phyloP scores from a whole-genome alignment of 2,797 vertebrate species.

The Pteropus rufus region DNA sequence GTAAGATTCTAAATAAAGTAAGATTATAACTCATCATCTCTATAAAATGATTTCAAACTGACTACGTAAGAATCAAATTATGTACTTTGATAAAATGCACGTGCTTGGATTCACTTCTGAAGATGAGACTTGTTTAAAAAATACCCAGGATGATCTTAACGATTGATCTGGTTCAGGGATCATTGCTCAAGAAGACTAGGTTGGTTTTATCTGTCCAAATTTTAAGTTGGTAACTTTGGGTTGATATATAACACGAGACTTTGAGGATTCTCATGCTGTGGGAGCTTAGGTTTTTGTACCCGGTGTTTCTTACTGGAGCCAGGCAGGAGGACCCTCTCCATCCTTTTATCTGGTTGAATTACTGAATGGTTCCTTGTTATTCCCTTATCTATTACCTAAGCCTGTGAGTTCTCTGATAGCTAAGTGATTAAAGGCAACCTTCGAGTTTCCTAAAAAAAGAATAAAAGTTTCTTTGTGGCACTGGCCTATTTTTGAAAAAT shows the following conservation, averaged over 20 bases:
- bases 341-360: background rate
- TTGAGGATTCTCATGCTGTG: background rate
- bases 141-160: background rate
- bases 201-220: background rate
- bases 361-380: background rate
- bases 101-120: background rate
- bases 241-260: background rate
- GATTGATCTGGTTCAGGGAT: background rate
- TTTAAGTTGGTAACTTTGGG: background rate
- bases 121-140: background rate
- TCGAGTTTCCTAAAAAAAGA: background rate
- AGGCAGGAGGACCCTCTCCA: background rate
- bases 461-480: background rate
- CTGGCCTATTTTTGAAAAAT: slow-evolving; percentile 17
- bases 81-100: background rate
- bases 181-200: background rate
- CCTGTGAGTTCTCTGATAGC: background rate
- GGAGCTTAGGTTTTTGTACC: background rate
- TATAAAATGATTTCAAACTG: background rate
- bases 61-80: background rate
- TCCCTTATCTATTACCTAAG: background rate
- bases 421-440: slow-evolving; percentile 42
- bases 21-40: background rate
- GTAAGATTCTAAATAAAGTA: background rate
- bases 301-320: background rate